Base-by-base conservation (phyloP, 2,888 invertebrate genomes). In the Syrista parreyssii region DNA sequence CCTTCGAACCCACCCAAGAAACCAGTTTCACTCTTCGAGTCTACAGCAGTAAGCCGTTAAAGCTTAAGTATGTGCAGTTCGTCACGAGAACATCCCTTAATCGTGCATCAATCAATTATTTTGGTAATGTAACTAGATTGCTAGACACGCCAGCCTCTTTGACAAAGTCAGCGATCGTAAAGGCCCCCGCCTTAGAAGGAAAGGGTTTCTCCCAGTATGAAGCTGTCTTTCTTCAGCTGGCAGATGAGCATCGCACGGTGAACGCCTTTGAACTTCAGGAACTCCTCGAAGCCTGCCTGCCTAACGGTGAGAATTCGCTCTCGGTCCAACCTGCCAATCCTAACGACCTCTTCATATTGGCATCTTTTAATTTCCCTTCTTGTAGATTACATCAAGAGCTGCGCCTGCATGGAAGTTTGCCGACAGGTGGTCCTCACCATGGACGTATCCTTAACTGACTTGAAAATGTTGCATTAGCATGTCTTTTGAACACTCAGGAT, bases 261-360 rank as follows among this genome's bases (percentile, higher is more conserved):
- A 97, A 97, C 87, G 96, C 97, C 4, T 98, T 98, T 88, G 98
- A 98, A 90, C 92, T 98, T 9, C 97, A 98, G 91, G 98, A 98
- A 89, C 92, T 98, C 31, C 92, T 98, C 36, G 98, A 98, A 87
- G 97, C 96, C 1, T 98, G 98, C 91, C 93, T 98, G 78, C 98
- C 98, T 0, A 98, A 98, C 89, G 94, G 94, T 94, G 87, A 89
- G 85, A 75, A 75, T 75, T n/a, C 40, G 12, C 11, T 74, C 32
- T 75, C 73, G 23, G 9, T 68, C 31, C 40, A 15, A 55, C 55
- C 23, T 9, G 23, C 23, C 6, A 23, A 23, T 40, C 23, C 23
- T 55, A 40, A 40, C 40, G 40, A 6, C 2, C 15, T 6, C 23
- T 55, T 23, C 6, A 9, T 23, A 23, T 23, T 55, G 55, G 9